Evolutionary conservation across 2,888 invertebrate genomes (phyloP).

Genomic region (Amaurobius ferox): DNA sequence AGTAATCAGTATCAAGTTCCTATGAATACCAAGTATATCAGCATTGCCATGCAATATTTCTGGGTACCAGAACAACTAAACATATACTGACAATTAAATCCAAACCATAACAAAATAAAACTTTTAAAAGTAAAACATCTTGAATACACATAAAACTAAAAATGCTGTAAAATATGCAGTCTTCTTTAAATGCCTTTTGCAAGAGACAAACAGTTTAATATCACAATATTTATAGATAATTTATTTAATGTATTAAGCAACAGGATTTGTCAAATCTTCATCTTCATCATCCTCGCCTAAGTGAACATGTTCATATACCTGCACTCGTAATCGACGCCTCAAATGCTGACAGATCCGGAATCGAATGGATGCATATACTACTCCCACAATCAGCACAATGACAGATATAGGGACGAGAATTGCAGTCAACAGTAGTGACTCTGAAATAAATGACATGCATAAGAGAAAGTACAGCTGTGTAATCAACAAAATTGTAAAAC

Average conservation of each 20-base stretch:
- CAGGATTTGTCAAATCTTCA: conserved; percentile 46
- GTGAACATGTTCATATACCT: conserved; percentile 65
- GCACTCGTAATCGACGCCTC: conserved; percentile 49
- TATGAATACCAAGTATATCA: no score
- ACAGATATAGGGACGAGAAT: conserved; percentile 58
- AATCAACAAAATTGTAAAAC: no score
- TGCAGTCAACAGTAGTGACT: conserved; percentile 41
- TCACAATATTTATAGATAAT: conserved; percentile 43
- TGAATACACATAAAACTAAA: conserved; percentile 28
- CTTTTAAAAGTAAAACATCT: conserved; percentile 10
- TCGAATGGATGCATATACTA: conserved; percentile 38
- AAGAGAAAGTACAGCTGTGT: no score
- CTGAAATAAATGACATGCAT: no score
- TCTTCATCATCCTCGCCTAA: conserved; percentile 62
- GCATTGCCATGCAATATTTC: no score
- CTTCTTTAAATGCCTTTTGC: conserved; percentile 31
- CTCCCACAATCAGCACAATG: conserved; percentile 25
- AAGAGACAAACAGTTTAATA: conserved; percentile 46
- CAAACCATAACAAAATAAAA: neutral
- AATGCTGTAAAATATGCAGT: conserved; percentile 30
- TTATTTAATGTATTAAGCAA: conserved; percentile 35
- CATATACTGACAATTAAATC: no score
- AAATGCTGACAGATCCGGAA: conserved; percentile 54
- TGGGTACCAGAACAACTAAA: no score
- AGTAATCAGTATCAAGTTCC: no score